Base-by-base conservation (phyloP, 2,797 vertebrate genomes). In the Smutsia temminckii region DNA sequence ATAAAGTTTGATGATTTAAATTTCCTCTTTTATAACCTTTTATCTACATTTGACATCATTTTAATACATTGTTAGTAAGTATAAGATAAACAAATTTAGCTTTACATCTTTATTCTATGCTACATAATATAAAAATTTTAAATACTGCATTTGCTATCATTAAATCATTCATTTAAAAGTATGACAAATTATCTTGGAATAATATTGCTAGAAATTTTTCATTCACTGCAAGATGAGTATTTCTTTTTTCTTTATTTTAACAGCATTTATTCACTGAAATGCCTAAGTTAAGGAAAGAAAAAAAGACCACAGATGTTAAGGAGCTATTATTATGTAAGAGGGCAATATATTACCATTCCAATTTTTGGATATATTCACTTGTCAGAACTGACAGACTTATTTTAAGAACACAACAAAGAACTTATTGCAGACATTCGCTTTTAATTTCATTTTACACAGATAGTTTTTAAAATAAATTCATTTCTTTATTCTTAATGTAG, bases 81-180 rank as follows among this genome's bases (percentile, higher is more conserved):
- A 14, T 37, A 85, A 93, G 18, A 37, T 40, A 91, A 94, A 68
- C 17, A 91, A 63, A 81, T 51, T 78, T 64, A 64, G 57, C 21
- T 94, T 95, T 92, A 42, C 7, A 69, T 66, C 94, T 96, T 77
- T 81, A 81, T 42, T 46, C 88, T 81, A 77, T 59, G 2, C 80
- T 51, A 72, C 32, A 29, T 66, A 90, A 69, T 34, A 51, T n/a
- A 64, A 95, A 91, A 57, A 63, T 78, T 86, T 68, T 57, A 86
- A 93, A 78, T 57, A 83, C 69, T n/a, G 32, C 8, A 23, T 80
- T 72, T 90, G 11, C 42, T 85, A 51, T 51, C 29, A 74, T 3
- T 49, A 80, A 96, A 46, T 6, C 29, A 93, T 55, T 81, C 69
- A 93, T 49, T 46, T 91, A 34, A 89, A 89, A 81, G 42, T 55